phyloP scores from a whole-genome alignment of 2,113 vertebrate genomes.

The Bufo gargarizans region DNA sequence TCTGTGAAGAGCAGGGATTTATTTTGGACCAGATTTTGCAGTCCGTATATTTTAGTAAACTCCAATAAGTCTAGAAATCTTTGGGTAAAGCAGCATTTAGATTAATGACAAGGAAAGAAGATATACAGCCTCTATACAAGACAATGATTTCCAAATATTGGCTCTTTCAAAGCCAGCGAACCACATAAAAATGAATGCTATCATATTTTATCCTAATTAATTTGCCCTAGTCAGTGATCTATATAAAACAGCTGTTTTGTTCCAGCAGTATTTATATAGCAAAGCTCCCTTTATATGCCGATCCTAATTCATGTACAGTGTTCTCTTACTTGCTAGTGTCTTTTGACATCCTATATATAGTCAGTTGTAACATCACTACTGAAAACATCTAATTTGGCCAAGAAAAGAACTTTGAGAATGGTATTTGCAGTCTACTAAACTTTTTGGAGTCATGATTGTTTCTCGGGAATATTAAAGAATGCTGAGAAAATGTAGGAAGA shows the following conservation, averaged over 20 bases:
- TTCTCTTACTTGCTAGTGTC: background rate
- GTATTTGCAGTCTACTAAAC: background rate
- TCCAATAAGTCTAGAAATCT: slow-evolving; percentile 4
- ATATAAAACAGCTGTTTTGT: slow-evolving; percentile 31
- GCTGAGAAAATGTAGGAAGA: background rate
- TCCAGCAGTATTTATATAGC: background rate
- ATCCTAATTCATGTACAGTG: background rate
- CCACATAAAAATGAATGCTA: slow-evolving; percentile 15
- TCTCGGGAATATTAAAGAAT: background rate
- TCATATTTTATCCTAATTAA: slow-evolving; percentile 41
- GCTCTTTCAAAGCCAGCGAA: slow-evolving; percentile 1
- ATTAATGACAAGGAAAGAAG: slow-evolving; percentile 27
- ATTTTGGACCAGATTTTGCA: slow-evolving; percentile 21
- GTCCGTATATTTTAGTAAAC: slow-evolving; percentile 33
- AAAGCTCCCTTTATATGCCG: background rate
- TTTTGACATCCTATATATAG: background rate
- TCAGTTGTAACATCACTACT: background rate
- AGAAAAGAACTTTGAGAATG: background rate
- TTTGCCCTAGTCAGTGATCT: slow-evolving; percentile 36
- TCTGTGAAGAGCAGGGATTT: slow-evolving; percentile 32
- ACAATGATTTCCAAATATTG: slow-evolving; percentile 33
- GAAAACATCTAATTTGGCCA: background rate
- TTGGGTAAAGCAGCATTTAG: slow-evolving; percentile 16
- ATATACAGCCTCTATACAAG: slow-evolving; percentile 20
- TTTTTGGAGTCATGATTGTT: background rate